Conservation (phyloP, 2,113 vertebrate genomes). For the pig (Sus scrofa) region T2T-Sscrofa CM000829.6:23420001-23420500, state of each 20-base stretch:
- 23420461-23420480: not conserved
- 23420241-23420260: fast-evolving
- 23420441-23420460: not conserved
- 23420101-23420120: not conserved
- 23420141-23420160: not conserved
- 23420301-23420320: slow-evolving; percentile 87
- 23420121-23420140: not conserved
- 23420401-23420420: not conserved
- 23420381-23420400: not conserved
- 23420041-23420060: slow-evolving; percentile 76
- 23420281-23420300: slow-evolving; percentile 83
- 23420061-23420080: slow-evolving; percentile 68
- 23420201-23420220: not conserved
- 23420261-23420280: not conserved
- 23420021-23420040: fast-evolving
- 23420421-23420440: not conserved
- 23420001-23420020: not conserved
- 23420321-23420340: slow-evolving; percentile 78
- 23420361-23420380: slow-evolving; percentile 83
- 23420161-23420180: not conserved
- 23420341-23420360: slow-evolving; percentile 86
- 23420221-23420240: not conserved
- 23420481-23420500: not conserved
- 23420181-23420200: fast-evolving
- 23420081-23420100: slow-evolving; percentile 15